Conservation (phyloP, 2,113 vertebrate species). For the Prunella himalayana region DNA sequence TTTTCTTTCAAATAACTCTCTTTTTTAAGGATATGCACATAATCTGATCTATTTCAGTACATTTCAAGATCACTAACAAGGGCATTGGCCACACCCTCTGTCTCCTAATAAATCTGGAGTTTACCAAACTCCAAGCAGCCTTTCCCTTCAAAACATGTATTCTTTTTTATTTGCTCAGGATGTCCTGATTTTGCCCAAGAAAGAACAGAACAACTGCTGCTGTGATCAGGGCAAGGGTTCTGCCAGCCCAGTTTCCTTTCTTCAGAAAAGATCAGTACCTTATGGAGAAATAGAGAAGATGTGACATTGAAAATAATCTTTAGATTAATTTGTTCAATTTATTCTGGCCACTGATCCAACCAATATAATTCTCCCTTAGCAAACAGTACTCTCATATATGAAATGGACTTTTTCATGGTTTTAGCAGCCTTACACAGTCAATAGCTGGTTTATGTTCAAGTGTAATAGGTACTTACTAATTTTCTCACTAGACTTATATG, state of each 20-base stretch:
- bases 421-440: background rate
- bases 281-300: background rate
- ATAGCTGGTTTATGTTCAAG: background rate
- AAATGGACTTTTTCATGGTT: background rate
- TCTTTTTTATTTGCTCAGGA: background rate
- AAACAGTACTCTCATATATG: background rate
- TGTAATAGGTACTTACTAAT: background rate
- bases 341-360: background rate
- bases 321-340: background rate
- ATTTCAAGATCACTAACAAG: background rate
- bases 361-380: background rate
- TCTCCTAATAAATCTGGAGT: background rate
- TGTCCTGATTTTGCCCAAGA: background rate
- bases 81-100: background rate
- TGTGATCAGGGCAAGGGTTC: background rate
- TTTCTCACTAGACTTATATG: background rate
- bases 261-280: background rate
- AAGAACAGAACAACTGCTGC: background rate
- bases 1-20: background rate
- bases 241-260: background rate
- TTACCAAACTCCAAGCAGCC: background rate
- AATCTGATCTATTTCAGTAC: background rate
- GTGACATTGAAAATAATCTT: background rate
- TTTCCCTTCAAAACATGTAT: background rate
- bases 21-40: background rate